Conservation (phyloP, 1,140 invertebrate species). For the Drosophila jambulina region DNA sequence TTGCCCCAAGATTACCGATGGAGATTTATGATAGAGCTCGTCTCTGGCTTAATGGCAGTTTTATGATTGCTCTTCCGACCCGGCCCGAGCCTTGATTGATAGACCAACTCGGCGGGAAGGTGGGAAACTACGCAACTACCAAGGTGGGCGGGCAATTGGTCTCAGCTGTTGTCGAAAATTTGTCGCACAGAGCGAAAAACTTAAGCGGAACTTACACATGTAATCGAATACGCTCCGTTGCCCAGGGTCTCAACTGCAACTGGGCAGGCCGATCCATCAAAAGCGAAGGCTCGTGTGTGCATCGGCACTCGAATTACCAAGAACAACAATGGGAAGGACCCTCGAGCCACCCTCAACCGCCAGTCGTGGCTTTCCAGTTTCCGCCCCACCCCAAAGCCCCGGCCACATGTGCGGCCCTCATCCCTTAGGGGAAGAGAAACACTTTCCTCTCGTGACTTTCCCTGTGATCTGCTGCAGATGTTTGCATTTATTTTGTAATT, state of each 20-base stretch:
- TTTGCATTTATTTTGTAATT: conserved; percentile 83
- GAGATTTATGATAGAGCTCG: conserved; percentile 70
- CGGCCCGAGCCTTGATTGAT: conserved; percentile 57
- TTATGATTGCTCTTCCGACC: conserved; percentile 66
- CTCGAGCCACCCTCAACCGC: conserved; percentile 31
- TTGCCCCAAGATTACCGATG: conserved; percentile 59
- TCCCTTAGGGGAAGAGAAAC: conserved; percentile 29
- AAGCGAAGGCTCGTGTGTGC: conserved; percentile 40
- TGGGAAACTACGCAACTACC: conserved; percentile 9
- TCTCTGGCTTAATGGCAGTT: conserved; percentile 69
- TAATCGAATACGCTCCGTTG: conserved; percentile 64
- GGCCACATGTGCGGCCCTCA: conserved; percentile 22
- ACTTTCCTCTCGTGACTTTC: conserved; percentile 42
- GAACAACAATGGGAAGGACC: conserved; percentile 39
- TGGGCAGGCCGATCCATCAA: conserved; percentile 74
- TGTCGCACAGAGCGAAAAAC: conserved; percentile 67
- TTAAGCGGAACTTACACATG: conserved; percentile 76
- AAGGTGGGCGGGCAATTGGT: conserved; percentile 51
- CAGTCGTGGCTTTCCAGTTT: conserved; percentile 8
- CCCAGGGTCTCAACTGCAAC: conserved; percentile 43
- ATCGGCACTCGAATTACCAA: conserved; percentile 73
- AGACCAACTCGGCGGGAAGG: conserved; percentile 32
- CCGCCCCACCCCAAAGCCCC: conserved; percentile 5
- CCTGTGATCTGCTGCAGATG: conserved; percentile 72
- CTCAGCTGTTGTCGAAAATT: conserved; percentile 78